These are phyloP conservation scores for Tangara arthus DNA, from an alignment of 2,797 vertebrate genomes.

Conservation along the genomic window DNA sequence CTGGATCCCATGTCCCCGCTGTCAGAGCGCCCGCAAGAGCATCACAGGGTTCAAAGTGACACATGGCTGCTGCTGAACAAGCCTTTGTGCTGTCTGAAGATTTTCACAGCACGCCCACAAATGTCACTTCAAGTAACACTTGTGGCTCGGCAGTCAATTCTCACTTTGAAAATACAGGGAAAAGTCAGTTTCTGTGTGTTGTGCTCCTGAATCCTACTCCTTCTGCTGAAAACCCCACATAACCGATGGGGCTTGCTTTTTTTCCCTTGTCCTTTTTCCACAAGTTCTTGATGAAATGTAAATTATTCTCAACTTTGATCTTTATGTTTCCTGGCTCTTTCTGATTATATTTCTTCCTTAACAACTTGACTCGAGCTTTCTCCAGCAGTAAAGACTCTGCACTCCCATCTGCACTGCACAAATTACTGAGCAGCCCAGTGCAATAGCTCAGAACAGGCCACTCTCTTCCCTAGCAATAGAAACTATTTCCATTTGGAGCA, in stretches of 20 bases:
- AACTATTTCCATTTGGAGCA: slow-evolving; percentile 61
- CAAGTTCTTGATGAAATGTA: slow-evolving; percentile 41
- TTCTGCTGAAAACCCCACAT: neutral
- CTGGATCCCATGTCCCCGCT: neutral
- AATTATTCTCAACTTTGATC: slow-evolving; percentile 46
- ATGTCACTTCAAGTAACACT: slow-evolving; percentile 39
- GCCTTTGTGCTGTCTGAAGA: slow-evolving; percentile 1
- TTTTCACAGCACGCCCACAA: slow-evolving; percentile 1
- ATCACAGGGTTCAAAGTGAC: neutral
- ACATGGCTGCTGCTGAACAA: neutral
- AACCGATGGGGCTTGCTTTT: neutral
- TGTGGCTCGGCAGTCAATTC: slow-evolving; percentile 25
- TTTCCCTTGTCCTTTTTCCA: neutral
- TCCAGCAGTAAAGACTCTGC: neutral
- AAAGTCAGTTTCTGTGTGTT: slow-evolving; percentile 25
- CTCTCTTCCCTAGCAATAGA: slow-evolving; percentile 34
- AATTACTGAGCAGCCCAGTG: neutral
- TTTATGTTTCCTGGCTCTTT: slow-evolving; percentile 19
- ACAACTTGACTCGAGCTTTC: neutral
- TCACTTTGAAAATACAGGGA: slow-evolving; percentile 38
- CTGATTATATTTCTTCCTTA: neutral
- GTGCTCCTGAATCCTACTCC: neutral
- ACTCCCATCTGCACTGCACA: neutral
- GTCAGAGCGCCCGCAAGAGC: neutral
- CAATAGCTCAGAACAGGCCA: slow-evolving; percentile 27